Percentiles rank a stretch among this genome's conserved stretches.
These are phyloP conservation scores for Centruroides sculpturatus DNA, from an alignment of 1,140 invertebrate genomes.

Conservation along the genomic window DNA sequence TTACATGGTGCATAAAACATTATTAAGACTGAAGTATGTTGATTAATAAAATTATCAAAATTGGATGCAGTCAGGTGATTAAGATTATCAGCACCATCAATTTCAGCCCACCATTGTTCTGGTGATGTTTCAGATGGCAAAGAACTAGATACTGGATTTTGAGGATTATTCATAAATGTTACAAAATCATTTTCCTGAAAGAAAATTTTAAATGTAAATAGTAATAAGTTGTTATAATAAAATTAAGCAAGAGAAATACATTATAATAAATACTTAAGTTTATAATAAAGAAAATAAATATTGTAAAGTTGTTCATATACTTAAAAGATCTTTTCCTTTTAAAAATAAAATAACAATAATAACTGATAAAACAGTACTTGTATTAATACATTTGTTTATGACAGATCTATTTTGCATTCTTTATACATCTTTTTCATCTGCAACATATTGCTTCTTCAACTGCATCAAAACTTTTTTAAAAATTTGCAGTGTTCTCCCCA, in stretches of 20 bases:
- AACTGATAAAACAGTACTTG: too few species aligned
- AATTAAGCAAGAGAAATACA: neutral
- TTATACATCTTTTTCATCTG: too few species aligned
- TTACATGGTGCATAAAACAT: constrained; percentile 49
- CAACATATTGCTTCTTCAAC: too few species aligned
- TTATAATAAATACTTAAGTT: too few species aligned
- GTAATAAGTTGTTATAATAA: constrained; percentile 7
- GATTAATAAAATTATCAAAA: constrained; percentile 35
- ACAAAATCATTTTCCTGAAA: constrained; percentile 46
- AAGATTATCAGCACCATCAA: constrained; percentile 32
- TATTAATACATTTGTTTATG: too few species aligned
- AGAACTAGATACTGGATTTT: constrained; percentile 25
- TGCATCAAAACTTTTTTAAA: too few species aligned
- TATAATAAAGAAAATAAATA: too few species aligned
- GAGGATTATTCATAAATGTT: constrained; percentile 46
- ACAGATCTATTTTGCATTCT: too few species aligned
- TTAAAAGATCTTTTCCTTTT: too few species aligned
- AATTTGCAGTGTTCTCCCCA: too few species aligned
- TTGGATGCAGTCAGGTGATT: constrained; percentile 34
- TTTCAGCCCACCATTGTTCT: constrained; percentile 32
- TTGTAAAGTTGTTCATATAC: too few species aligned
- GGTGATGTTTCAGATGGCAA: constrained; percentile 18
- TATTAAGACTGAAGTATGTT: constrained; percentile 35
- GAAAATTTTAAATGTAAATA: constrained; percentile 4
- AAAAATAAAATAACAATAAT: too few species aligned